Evolutionary conservation across 1,140 invertebrate species (phyloP).

Genomic region (Cydia pomonella): DNA sequence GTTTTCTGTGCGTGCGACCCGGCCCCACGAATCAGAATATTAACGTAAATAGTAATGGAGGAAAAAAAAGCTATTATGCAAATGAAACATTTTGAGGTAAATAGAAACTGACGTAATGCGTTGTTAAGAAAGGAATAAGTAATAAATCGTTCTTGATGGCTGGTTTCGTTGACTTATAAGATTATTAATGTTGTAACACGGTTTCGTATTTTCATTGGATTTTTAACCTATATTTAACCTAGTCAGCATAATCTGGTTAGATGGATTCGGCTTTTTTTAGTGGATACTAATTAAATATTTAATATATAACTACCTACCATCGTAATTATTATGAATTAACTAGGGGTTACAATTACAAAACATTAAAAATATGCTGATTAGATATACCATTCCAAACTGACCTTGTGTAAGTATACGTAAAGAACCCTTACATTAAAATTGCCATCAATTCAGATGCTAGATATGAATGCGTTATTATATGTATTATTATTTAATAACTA

Average conservation of each 20-base stretch:
- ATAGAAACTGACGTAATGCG: constrained; percentile 74
- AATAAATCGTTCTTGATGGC: constrained; percentile 68
- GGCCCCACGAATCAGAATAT: constrained; percentile 75
- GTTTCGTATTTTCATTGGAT: constrained; percentile 29
- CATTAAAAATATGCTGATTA: constrained; percentile 38
- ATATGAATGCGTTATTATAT: constrained; percentile 80
- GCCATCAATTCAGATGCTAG: constrained; percentile 75
- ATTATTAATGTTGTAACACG: constrained; percentile 49
- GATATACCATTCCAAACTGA: constrained; percentile 17
- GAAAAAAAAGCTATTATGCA: constrained; percentile 80
- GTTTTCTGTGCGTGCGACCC: constrained; percentile 77
- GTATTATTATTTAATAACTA: constrained; percentile 78
- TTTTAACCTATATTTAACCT: background rate
- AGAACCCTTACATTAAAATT: constrained; percentile 57
- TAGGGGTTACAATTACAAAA: constrained; percentile 34
- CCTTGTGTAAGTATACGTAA: constrained; percentile 9
- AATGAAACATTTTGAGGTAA: constrained; percentile 79
- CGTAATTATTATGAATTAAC: too few species aligned
- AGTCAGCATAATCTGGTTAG: background rate
- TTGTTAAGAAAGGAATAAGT: constrained; percentile 65
- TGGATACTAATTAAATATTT: background rate
- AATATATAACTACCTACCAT: too few species aligned
- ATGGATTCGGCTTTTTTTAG: background rate
- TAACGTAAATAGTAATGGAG: constrained; percentile 77
- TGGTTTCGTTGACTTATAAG: constrained; percentile 46